Evolutionary conservation across 2,888 invertebrate species (phyloP), one percentile per base, ranked within the genome.

Genomic region (Callyntrura guangdongensis): DNA sequence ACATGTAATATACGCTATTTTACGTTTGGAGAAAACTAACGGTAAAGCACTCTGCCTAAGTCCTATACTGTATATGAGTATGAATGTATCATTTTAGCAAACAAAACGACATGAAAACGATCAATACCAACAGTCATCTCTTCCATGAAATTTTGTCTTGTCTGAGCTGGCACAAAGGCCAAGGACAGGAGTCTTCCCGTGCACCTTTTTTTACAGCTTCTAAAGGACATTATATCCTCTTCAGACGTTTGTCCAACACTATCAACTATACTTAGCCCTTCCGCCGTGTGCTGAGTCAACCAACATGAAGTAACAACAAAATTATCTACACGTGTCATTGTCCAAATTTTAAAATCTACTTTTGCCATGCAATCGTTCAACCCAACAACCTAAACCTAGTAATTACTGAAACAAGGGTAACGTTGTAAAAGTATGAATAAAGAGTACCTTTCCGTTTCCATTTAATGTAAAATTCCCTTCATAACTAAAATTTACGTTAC

Each of bases 121-220:
- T 91, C 90, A 87, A 91, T 91, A 91, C 49, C 14, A 56, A 77
- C 59, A 86, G 64, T 77, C 64, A 86, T 77, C 47, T 74, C 77
- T 77, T 17, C 59, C n/a, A 12, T 59, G n/a, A 36, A 36, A 59
- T 27, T 81, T 81, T 59, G 56, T 56, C 59, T 77, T 56, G 59
- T 25, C 81, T 82, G 47, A 84, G 74, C 69, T 86, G 17, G 83
- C 79, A 88, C 91, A 91, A 91, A 91, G 91, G 91, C 83, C 91
- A 91, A 91, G 91, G 91, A 84, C 91, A 91, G 36, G 25, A 64
- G 14, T 47, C 9, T 87, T 67, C 87, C 79, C 87, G 87, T 87
- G 87, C 53, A 9, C 79, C 56, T 67, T 64, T 74, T n/a, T 86
- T 86, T n/a, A 53, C 49, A 85, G 20, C 20, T 47, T 11, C 14